Conservation (phyloP, 2,797 vertebrate genomes). For the Sus cebifrons region DNA sequence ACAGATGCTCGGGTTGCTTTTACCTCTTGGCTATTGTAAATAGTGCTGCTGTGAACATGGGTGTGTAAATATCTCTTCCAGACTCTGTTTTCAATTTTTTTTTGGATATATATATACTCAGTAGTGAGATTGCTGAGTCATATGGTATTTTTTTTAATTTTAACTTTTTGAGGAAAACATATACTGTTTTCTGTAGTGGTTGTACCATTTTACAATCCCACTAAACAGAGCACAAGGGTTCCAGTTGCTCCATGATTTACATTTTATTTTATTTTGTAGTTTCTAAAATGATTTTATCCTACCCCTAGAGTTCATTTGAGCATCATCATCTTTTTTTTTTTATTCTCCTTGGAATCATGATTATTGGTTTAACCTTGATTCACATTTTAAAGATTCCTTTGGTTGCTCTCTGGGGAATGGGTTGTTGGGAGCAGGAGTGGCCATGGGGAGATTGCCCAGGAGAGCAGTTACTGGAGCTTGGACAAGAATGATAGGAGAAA, state of each 20-base stretch:
- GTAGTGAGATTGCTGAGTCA: neutral
- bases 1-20: neutral
- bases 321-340: too few species aligned
- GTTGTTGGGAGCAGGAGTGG: constrained; percentile 24
- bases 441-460: neutral
- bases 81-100: neutral
- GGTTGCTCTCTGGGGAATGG: neutral
- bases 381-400: constrained; percentile 42
- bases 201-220: neutral
- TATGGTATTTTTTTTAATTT: neutral
- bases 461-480: neutral
- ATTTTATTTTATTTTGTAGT: neutral
- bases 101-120: neutral
- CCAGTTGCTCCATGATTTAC: neutral
- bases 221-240: neutral
- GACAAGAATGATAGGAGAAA: neutral
- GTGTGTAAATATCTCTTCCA: neutral
- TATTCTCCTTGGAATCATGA: too few species aligned
- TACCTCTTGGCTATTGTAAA: neutral
- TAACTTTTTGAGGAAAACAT: neutral
- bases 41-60: neutral
- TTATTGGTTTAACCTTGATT: neutral
- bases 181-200: neutral
- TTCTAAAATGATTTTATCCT: too few species aligned
- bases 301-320: too few species aligned